A percentile compares a stretch with the other conserved stretches of the same genome.
phyloP scores from a whole-genome alignment of 2,113 vertebrate species.

The Oceanites oceanicus region DNA sequence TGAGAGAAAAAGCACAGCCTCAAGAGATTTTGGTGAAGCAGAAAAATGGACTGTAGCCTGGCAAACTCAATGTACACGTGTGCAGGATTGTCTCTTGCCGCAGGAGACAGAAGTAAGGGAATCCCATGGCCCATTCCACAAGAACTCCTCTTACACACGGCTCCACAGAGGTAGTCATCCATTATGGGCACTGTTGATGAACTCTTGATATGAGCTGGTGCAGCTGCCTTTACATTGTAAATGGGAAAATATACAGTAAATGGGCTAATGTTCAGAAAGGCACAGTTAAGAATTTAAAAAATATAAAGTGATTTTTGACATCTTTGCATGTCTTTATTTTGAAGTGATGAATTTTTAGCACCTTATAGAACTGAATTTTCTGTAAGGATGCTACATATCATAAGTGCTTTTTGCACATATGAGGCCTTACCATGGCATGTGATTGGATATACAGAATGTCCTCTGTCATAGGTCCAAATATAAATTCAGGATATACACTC shows the following conservation, averaged over 20 bases:
- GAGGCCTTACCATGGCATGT: not conserved
- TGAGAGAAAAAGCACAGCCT: not conserved
- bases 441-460: not conserved
- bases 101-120: not conserved
- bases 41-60: not conserved
- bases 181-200: not conserved
- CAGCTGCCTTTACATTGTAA: not conserved
- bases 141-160: fast-evolving
- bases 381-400: not conserved
- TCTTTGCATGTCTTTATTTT: not conserved
- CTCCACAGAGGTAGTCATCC: not conserved
- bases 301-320: not conserved
- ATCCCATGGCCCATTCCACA: not conserved
- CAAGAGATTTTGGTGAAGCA: not conserved
- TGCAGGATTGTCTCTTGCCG: not conserved
- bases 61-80: not conserved
- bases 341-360: not conserved
- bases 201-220: not conserved
- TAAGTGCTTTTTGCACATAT: not conserved
- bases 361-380: not conserved
- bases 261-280: not conserved
- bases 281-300: not conserved
- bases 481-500: not conserved
- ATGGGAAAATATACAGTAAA: not conserved
- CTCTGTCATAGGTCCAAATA: not conserved